Evolutionary conservation across 2,888 invertebrate species (phyloP).

Genomic region (Drosophila engyochracea): DNA sequence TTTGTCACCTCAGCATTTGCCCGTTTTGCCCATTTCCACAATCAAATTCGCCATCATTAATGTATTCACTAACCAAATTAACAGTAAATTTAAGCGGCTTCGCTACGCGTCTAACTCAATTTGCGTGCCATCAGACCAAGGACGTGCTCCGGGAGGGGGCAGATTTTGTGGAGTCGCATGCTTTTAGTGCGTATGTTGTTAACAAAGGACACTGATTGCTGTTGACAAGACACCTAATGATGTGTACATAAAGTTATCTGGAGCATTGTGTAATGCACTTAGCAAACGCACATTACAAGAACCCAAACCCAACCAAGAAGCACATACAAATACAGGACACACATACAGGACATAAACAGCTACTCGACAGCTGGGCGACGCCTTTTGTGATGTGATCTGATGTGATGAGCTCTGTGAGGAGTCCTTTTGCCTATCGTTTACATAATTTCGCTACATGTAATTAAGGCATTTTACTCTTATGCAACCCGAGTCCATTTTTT

Average conservation of each 20-base stretch:
- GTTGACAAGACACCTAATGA: conserved; percentile 70
- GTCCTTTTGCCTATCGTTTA: conserved; percentile 45
- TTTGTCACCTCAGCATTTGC: conserved; percentile 14
- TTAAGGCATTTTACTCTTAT: conserved; percentile 41
- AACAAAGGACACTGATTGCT: conserved; percentile 75
- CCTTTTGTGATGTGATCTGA: conserved; percentile 11
- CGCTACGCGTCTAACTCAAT: conserved; percentile 68
- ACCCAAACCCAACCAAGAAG: conserved; percentile 3
- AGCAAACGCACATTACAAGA: conserved; percentile 35
- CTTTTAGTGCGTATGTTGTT: conserved; percentile 57
- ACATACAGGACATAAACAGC: no score
- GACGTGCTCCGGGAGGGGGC: no score
- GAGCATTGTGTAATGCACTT: conserved; percentile 60
- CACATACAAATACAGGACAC: not conserved
- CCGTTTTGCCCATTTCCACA: conserved; percentile 19
- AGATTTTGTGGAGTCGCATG: conserved; percentile 32
- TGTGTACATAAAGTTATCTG: conserved; percentile 64
- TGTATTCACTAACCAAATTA: conserved; percentile 73
- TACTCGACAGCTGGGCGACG: conserved; percentile 6
- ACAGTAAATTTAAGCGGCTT: conserved; percentile 74
- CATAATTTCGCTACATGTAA: conserved; percentile 42
- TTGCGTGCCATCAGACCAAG: conserved; percentile 41
- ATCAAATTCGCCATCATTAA: conserved; percentile 62
- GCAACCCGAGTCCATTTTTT: conserved; percentile 36
- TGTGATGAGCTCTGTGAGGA: not conserved